phyloP scores from a whole-genome alignment of 2,797 vertebrate genomes.

The Pangasius krempfi region DNA sequence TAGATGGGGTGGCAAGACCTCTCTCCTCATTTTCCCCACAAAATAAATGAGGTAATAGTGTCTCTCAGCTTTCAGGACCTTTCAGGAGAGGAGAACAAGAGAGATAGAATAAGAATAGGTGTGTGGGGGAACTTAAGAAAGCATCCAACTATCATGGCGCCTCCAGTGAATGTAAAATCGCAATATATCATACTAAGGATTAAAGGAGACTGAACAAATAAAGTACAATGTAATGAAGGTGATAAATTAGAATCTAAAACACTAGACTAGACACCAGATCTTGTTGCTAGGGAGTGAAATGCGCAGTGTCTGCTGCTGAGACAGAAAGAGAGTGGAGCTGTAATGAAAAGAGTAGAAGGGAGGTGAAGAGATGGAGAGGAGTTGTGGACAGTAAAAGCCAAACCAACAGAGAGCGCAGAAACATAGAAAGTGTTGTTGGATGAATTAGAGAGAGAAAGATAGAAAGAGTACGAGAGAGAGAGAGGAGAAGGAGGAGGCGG shows the following conservation, averaged over 20 bases:
- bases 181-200: conserved; percentile 19
- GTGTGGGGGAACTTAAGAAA: conserved; percentile 23
- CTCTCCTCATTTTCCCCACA: conserved; percentile 36
- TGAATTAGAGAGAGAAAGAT: conserved; percentile 17
- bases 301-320: conserved; percentile 17
- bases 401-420: conserved; percentile 8
- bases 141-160: conserved; percentile 23
- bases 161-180: conserved; percentile 16
- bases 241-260: conserved; percentile 26
- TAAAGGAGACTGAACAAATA: conserved; percentile 18
- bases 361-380: conserved; percentile 6
- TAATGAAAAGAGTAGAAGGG: conserved; percentile 15
- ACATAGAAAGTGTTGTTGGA: conserved; percentile 42
- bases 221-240: conserved; percentile 24
- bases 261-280: conserved; percentile 17
- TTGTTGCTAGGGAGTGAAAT: conserved; percentile 34
- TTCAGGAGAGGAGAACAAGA: conserved; percentile 61
- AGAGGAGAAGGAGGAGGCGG: conserved; percentile 23
- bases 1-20: conserved; percentile 52
- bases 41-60: conserved; percentile 72
- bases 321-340: conserved; percentile 54
- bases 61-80: conserved; percentile 74
- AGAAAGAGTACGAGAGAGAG: conserved; percentile 9
- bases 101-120: conserved; percentile 3
- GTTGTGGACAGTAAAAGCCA: conserved; percentile 23